phyloP scores from a whole-genome alignment of 2,797 vertebrate species.

The Setipinna tenuifilis region DNA sequence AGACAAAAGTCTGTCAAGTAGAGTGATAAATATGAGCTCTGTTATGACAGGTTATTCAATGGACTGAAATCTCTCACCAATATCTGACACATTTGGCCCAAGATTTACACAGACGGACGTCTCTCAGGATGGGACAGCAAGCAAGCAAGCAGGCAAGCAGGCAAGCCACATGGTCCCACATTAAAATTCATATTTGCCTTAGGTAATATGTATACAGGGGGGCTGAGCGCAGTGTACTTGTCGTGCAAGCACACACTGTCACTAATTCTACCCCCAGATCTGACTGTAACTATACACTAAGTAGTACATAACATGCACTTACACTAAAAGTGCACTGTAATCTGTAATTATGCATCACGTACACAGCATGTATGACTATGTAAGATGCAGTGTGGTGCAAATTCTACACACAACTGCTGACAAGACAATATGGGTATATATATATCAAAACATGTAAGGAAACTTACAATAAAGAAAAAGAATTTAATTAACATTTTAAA shows the following conservation, averaged over 20 bases:
- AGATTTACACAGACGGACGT: neutral
- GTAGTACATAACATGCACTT: neutral
- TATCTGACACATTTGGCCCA: neutral
- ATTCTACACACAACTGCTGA: neutral
- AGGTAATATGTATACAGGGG: too few species aligned
- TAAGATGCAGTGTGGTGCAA: neutral
- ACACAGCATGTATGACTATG: neutral
- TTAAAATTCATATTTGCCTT: too few species aligned
- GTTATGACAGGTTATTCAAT: neutral
- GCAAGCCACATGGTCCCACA: neutral
- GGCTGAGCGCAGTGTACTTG: too few species aligned
- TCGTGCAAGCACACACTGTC: too few species aligned
- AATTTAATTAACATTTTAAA: too few species aligned
- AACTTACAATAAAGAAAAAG: neutral
- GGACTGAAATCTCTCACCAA: neutral
- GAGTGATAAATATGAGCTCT: too few species aligned
- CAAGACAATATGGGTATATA: too few species aligned
- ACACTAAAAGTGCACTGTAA: neutral
- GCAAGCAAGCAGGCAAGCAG: neutral
- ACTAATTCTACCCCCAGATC: neutral
- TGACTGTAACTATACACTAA: neutral
- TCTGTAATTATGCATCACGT: neutral
- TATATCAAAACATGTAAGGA: too few species aligned
- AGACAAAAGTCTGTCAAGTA: too few species aligned
- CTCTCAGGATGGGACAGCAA: neutral